Conservation (phyloP, 1,140 invertebrate genomes). For the Gonioctena quinquepunctata region DNA sequence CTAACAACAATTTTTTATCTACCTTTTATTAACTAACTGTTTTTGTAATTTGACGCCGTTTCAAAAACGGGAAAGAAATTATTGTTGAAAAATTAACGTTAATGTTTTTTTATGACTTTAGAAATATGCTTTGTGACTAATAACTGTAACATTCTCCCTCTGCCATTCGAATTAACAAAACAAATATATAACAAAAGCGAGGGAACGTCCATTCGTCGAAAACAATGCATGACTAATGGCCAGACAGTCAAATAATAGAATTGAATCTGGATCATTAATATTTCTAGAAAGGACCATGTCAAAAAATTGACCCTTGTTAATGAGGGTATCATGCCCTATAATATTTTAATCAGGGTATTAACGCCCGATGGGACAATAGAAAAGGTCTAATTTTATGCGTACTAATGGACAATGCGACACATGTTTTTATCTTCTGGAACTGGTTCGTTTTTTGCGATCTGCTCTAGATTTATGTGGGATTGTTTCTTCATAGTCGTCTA, state of each 20-base stretch:
- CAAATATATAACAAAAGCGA: conserved; percentile 15
- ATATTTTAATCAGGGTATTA: conserved; percentile 19
- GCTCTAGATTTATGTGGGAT: conserved; percentile 1
- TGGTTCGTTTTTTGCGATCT: conserved; percentile 6
- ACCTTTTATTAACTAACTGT: neutral
- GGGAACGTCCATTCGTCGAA: conserved; percentile 7
- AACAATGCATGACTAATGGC: conserved; percentile 39
- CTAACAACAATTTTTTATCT: neutral
- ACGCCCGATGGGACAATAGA: conserved; percentile 13
- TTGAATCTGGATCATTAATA: conserved; percentile 31
- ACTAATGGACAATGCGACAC: conserved; percentile 15
- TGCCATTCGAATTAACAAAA: conserved; percentile 18
- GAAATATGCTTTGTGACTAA: neutral
- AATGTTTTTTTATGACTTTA: neutral
- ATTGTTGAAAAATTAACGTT: neutral
- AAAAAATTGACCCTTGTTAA: conserved; percentile 36
- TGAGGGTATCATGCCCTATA: conserved; percentile 22
- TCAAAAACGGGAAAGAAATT: neutral
- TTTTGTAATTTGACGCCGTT: neutral
- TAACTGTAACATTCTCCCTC: neutral
- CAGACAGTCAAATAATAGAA: conserved; percentile 28
- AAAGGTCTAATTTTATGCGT: conserved; percentile 14
- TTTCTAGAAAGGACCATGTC: conserved; percentile 25
- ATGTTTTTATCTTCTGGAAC: neutral
- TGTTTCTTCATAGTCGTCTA: neutral